Percentiles rank a stretch among this genome's conserved stretches.
phyloP scores from a whole-genome alignment of 2,113 vertebrate genomes.

The Falco punctatus region DNA sequence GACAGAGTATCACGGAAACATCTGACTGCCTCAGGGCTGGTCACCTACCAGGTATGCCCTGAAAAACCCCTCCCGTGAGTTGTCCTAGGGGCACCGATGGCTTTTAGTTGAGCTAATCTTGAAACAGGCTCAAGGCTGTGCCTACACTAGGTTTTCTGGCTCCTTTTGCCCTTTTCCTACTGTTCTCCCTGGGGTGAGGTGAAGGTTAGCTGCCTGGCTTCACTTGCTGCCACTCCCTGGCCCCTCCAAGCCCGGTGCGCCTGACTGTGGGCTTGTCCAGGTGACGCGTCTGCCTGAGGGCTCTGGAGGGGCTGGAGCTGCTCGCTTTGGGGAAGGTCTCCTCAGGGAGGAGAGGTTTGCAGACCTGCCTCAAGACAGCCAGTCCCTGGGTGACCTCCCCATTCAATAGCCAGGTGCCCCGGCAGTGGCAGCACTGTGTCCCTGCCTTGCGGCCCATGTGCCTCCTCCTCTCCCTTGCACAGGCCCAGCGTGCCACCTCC shows the following conservation, averaged over 20 bases:
- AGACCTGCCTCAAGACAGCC: not conserved
- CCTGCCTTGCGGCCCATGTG: not conserved
- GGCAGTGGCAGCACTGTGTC: fast-evolving
- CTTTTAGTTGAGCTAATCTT: not conserved
- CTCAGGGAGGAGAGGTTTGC: not conserved
- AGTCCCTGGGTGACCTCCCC: not conserved
- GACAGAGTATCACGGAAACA: conserved; percentile 18
- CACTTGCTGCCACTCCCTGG: fast-evolving
- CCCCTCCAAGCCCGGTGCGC: not conserved
- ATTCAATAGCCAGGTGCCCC: not conserved
- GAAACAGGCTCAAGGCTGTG: not conserved
- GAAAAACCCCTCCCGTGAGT: not conserved
- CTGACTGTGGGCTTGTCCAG: not conserved
- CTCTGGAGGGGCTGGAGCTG: not conserved
- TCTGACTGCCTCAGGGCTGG: conserved; percentile 30
- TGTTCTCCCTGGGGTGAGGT: fast-evolving
- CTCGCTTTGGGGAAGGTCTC: fast-evolving
- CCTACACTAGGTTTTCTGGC: not conserved
- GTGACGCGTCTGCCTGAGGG: not conserved
- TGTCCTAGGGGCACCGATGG: fast-evolving
- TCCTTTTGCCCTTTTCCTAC: not conserved
- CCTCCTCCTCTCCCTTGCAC: not conserved
- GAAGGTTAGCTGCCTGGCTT: not conserved
- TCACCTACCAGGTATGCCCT: not conserved
- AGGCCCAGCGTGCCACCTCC: not conserved